phyloP scores from a whole-genome alignment of 1,140 invertebrate genomes.

The Orius insidiosus region DNA sequence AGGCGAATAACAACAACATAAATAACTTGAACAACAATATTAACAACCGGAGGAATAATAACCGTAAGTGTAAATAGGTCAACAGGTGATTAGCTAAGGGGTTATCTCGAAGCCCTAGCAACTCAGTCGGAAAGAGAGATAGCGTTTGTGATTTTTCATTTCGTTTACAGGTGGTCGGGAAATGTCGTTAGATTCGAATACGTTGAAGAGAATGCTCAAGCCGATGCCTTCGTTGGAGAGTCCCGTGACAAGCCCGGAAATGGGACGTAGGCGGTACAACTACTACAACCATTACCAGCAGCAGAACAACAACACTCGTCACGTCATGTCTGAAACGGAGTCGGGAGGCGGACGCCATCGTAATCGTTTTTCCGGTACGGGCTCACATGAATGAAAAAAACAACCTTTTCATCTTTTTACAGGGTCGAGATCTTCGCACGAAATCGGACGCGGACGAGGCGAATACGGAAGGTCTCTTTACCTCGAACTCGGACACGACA shows the following conservation, averaged over 20 bases:
- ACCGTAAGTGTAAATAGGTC: conserved; percentile 12
- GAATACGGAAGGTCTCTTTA: conserved; percentile 6
- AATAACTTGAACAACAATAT: conserved; percentile 24
- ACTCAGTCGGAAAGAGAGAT: conserved; percentile 35
- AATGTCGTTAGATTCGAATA: conserved; percentile 56
- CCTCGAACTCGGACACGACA: conserved; percentile 2
- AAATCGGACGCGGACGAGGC: neutral
- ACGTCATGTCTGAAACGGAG: too few relatives aligned
- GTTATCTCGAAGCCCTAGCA: neutral
- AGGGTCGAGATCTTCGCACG: conserved; percentile 2
- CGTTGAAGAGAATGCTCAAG: conserved; percentile 82
- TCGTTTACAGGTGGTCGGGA: conserved; percentile 20
- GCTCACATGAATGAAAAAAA: too few relatives aligned
- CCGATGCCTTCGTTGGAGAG: conserved; percentile 75
- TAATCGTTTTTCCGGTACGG: too few relatives aligned
- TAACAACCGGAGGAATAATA: conserved; percentile 21
- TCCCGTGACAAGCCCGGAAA: conserved; percentile 73
- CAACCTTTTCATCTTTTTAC: neutral
- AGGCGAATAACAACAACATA: conserved; percentile 24
- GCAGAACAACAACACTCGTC: conserved; percentile 29
- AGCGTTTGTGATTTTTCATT: neutral
- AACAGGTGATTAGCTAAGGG: neutral
- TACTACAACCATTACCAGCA: conserved; percentile 35
- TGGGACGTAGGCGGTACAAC: conserved; percentile 49
- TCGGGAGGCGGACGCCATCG: too few relatives aligned